Evolutionary conservation across 2,797 vertebrate species (phyloP).

Genomic region (Sebastes matsubarae): DNA sequence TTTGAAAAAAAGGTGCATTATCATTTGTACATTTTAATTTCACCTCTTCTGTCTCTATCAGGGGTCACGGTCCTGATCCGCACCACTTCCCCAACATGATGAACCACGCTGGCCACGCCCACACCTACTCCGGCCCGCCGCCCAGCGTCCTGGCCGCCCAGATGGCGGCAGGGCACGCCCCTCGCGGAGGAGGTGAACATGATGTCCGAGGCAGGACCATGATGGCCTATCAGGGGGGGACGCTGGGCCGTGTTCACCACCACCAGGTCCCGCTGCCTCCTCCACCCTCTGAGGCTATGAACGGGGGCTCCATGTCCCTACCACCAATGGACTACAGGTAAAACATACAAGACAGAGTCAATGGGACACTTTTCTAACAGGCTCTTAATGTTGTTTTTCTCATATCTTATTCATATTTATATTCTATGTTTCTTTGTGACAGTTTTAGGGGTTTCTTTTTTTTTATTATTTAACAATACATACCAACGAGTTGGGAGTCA

Average conservation of each 20-base stretch:
- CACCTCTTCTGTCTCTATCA: conserved; percentile 49
- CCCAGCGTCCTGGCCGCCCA: conserved; percentile 81
- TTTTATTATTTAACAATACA: not conserved
- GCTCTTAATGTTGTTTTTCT: not conserved
- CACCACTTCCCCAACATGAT: conserved; percentile 93
- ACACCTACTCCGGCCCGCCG: conserved; percentile 87
- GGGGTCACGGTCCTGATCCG: conserved; percentile 89
- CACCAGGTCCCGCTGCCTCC: conserved; percentile 91
- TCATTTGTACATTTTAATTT: not conserved
- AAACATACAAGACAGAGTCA: not conserved
- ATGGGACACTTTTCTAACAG: not conserved
- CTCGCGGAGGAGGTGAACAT: conserved; percentile 85
- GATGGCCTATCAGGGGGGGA: conserved; percentile 86
- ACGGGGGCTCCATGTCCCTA: conserved; percentile 85
- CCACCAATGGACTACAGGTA: conserved; percentile 92
- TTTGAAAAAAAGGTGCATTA: not conserved
- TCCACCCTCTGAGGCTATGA: conserved; percentile 87
- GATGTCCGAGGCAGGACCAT: conserved; percentile 86
- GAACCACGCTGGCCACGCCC: conserved; percentile 88
- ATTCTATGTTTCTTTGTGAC: no score
- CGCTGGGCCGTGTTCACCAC: conserved; percentile 92
- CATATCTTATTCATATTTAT: not conserved
- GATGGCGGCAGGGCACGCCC: conserved; percentile 84
- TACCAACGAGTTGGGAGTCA: not conserved
- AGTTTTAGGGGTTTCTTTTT: not conserved